phyloP scores from a whole-genome alignment of 2,797 vertebrate species.

The Myoxocephalus aenaeus region DNA sequence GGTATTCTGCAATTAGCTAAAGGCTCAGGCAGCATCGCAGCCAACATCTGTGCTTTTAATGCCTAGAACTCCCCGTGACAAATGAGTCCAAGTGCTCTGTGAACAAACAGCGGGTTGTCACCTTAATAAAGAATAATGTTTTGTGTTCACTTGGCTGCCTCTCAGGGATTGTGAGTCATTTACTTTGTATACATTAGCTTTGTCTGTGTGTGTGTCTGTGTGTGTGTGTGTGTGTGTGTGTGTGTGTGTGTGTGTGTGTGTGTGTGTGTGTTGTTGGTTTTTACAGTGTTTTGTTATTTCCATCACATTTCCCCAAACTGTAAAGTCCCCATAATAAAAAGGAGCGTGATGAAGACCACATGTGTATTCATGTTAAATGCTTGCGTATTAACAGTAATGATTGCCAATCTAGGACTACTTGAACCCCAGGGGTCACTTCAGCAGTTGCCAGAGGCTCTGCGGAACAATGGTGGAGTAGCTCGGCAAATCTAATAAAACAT shows the following conservation, averaged over 20 bases:
- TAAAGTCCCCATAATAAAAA: conserved; percentile 48
- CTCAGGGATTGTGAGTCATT: conserved; percentile 35
- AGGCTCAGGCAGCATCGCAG: conserved; percentile 38
- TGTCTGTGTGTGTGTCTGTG: conserved; percentile 18
- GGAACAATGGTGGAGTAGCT: neutral
- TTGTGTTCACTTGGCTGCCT: conserved; percentile 42
- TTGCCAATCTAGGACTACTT: neutral
- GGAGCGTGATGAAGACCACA: conserved; percentile 30
- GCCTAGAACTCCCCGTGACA: conserved; percentile 51
- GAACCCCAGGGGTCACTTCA: neutral
- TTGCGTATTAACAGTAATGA: conserved; percentile 11
- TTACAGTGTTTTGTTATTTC: conserved; percentile 13
- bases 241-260: conserved; percentile 8
- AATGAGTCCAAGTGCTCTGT: conserved; percentile 48
- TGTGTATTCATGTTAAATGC: conserved; percentile 14
- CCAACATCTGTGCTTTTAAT: conserved; percentile 55
- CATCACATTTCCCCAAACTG: conserved; percentile 6
- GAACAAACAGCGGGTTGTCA: conserved; percentile 51
- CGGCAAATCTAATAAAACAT: neutral
- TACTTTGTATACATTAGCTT: conserved; percentile 48
- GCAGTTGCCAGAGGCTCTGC: neutral
- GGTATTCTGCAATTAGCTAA: conserved; percentile 62
- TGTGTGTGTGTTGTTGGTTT: neutral
- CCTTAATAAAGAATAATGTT: conserved; percentile 75
- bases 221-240: neutral